A percentile compares a stretch with the other conserved stretches of the same genome.
These are phyloP conservation scores for Rhinella marina DNA, from an alignment of 2,797 vertebrate species.

Conservation along the genomic window DNA sequence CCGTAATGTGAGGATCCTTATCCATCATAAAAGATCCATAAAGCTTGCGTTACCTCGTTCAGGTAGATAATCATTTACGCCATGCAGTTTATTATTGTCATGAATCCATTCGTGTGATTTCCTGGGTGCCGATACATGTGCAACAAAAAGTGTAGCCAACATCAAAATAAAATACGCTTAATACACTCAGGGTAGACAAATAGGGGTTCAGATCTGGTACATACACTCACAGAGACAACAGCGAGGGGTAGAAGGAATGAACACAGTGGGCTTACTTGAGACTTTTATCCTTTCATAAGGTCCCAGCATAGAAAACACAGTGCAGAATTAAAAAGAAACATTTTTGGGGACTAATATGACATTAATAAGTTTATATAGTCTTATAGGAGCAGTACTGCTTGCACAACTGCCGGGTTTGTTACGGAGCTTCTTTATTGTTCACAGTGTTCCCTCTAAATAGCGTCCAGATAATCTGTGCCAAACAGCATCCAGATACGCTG, in stretches of 20 bases:
- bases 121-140: not conserved
- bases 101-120: not conserved
- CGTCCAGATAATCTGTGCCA: too few relatives aligned
- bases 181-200: not conserved
- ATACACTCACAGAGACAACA: not conserved
- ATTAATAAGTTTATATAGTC: not conserved
- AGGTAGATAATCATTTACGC: not conserved
- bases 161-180: not conserved
- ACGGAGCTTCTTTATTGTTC: not conserved
- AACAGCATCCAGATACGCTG: too few relatives aligned
- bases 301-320: not conserved
- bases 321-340: not conserved
- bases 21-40: too few relatives aligned
- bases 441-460: not conserved
- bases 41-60: not conserved
- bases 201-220: not conserved
- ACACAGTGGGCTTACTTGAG: not conserved
- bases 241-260: not conserved
- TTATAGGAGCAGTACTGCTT: not conserved
- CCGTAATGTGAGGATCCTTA: too few relatives aligned
- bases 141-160: not conserved
- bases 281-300: not conserved
- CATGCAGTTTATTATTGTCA: not conserved
- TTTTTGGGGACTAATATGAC: not conserved
- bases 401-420: not conserved